These are phyloP conservation scores for Callyntrura sp. DNA, from an alignment of 2,888 invertebrate species.

Conservation along the genomic window DNA sequence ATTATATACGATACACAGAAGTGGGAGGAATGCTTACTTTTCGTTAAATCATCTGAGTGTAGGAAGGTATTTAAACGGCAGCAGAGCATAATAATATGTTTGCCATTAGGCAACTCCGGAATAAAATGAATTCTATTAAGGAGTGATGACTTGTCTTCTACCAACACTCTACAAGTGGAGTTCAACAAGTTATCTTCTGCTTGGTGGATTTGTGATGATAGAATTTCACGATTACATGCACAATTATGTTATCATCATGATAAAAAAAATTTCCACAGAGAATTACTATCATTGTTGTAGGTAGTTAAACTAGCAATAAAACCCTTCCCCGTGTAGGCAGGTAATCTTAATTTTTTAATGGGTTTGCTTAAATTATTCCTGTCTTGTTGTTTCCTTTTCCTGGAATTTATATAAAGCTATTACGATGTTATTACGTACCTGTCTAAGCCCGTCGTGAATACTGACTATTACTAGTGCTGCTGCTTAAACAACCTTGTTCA, in stretches of 20 bases:
- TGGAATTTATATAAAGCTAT: background rate
- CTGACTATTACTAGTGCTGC: background rate
- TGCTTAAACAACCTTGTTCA: constrained; percentile 17
- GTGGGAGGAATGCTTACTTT: background rate
- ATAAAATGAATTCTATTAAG: constrained; percentile 44
- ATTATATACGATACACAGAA: no score
- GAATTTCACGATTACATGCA: constrained; percentile 68
- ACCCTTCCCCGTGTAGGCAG: background rate
- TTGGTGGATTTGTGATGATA: constrained; percentile 40
- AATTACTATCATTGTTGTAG: background rate
- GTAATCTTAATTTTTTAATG: constrained; percentile 57
- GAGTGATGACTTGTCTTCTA: background rate
- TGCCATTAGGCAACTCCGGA: background rate
- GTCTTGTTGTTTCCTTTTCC: background rate
- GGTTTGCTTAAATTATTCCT: constrained; percentile 36
- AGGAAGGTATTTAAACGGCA: background rate
- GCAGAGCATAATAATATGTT: background rate
- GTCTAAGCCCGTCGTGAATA: background rate
- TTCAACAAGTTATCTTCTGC: constrained; percentile 69
- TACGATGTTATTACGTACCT: background rate
- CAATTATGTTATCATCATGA: constrained; percentile 52
- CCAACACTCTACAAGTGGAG: constrained; percentile 31
- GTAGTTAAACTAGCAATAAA: background rate
- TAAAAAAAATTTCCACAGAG: constrained; percentile 35
- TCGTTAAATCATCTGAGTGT: no score